Evolutionary conservation across 2,113 vertebrate genomes (phyloP), one percentile per base, ranked within the genome.

Genomic region (Psittacus erithacus): DNA sequence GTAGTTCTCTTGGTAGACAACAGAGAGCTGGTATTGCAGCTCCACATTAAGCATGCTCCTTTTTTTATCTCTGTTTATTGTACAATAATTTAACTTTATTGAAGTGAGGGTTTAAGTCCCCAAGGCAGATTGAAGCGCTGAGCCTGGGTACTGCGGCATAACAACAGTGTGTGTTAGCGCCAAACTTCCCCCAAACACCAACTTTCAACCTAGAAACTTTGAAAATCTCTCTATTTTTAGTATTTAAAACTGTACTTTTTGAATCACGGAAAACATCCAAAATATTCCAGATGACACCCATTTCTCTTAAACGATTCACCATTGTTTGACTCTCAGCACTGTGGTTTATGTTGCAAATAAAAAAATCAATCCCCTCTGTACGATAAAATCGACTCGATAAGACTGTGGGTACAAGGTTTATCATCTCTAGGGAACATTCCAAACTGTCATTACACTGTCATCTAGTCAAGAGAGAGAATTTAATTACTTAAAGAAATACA

Each of bases 61-160:
- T 77, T 93, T 93, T 90, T 93, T 75, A 85, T 84, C 94, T 82
- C 85, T 94, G 93, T 90, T 90, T 95, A 95, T 94, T 90, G 85
- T 96, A 90, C 64, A 94, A 88, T 94, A 94, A 93, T 95, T 95
- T 95, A 92, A 86, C 83, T 90, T 96, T 93, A 95, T 94, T 95
- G 90, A 97, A 96, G 79, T 71, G 93, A 91, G 92, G 38, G 64
- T 93, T 95, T 83, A 67, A 78, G 69, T 92, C 92, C 88, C 93
- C 88, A 81, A 94, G 90, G 82, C 73, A 92, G 92, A 88, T 10
- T 93, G 90, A 81, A 94, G 80, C 41, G 57, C 77, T 91, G 89
- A 94, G 91, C 73, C 81, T 87, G 75, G 52, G 44, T 89, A 87
- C 63, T 88, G 52, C 17, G 7, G 35, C 55, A 57, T 22, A 86